Evolutionary conservation across 2,888 invertebrate species (phyloP).

Genomic region (Thalpophila matura): DNA sequence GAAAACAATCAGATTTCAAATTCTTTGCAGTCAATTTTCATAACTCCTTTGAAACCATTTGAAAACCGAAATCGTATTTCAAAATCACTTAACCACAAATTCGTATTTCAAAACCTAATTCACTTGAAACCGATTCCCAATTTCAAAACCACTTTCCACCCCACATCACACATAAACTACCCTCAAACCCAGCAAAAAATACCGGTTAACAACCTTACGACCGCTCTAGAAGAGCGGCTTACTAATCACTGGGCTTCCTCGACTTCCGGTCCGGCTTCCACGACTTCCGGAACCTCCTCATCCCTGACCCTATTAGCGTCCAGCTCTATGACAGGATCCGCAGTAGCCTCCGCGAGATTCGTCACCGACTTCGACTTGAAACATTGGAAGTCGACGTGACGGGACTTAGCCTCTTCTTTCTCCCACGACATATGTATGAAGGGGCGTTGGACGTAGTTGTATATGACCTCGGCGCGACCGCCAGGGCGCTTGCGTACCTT

Average conservation of each 20-base stretch:
- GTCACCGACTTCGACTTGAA: slow-evolving; percentile 99
- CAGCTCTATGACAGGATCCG: slow-evolving; percentile 95
- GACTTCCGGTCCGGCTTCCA: slow-evolving; percentile 67
- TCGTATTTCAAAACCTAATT: not conserved
- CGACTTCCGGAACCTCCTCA: slow-evolving; percentile 71
- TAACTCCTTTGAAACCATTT: too few relatives aligned
- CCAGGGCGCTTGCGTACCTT: slow-evolving; percentile 99
- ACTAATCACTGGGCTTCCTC: slow-evolving; percentile 63
- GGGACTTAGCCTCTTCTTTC: slow-evolving; percentile 99
- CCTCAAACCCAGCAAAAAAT: slow-evolving; percentile 70
- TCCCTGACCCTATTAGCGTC: slow-evolving; percentile 85
- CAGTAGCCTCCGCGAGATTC: slow-evolving; percentile 98
- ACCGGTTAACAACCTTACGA: slow-evolving; percentile 62
- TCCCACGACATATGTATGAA: slow-evolving; percentile 99
- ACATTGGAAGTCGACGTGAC: slow-evolving; percentile 99
- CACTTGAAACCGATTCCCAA: not conserved
- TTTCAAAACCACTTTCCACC: not conserved
- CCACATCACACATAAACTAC: slow-evolving; percentile 19
- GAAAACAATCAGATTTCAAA: not conserved
- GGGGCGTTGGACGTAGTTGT: slow-evolving; percentile 99
- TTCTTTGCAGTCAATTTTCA: not conserved
- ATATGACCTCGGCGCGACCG: slow-evolving; percentile 98
- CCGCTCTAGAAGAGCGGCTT: slow-evolving; percentile 67
- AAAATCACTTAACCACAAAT: not conserved
- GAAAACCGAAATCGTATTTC: not conserved